Evolutionary conservation across 2,888 invertebrate species (phyloP).

Genomic region (Orthonychiurus folsomi): DNA sequence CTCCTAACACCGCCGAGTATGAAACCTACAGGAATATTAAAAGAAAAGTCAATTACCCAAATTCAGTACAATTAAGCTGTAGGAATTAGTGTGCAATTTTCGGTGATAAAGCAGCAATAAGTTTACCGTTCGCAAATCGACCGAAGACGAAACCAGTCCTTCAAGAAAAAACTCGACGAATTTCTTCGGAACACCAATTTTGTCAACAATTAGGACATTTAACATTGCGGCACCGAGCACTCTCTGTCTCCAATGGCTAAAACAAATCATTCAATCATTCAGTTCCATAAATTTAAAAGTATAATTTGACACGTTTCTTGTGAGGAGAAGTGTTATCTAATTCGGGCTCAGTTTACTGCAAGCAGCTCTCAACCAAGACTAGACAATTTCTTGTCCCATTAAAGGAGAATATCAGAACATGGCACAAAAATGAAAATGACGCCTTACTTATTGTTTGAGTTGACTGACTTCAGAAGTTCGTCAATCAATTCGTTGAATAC

Average conservation of each 20-base stretch:
- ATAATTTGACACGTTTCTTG: too few relatives aligned
- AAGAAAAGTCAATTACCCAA: too few relatives aligned
- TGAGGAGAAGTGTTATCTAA: too few relatives aligned
- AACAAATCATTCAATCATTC: constrained; percentile 14
- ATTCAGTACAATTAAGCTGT: too few relatives aligned
- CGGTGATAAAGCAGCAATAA: too few relatives aligned
- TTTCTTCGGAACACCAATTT: constrained; percentile 25
- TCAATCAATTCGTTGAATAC: constrained; percentile 24
- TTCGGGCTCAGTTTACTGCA: too few relatives aligned
- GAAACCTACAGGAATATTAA: too few relatives aligned
- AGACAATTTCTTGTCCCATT: background rate
- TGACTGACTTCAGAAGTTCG: constrained; percentile 24
- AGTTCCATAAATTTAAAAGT: too few relatives aligned
- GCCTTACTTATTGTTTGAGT: constrained; percentile 27
- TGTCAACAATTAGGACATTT: constrained; percentile 35
- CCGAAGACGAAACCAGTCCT: constrained; percentile 30
- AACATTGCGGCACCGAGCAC: constrained; percentile 36
- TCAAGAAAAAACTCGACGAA: constrained; percentile 34
- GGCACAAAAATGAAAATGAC: constrained; percentile 6
- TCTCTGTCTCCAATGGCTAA: constrained; percentile 39
- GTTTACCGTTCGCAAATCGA: constrained; percentile 37
- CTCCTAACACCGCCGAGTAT: too few relatives aligned
- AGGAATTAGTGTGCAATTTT: too few relatives aligned
- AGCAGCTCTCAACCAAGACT: too few relatives aligned
- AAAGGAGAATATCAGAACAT: background rate